Evolutionary conservation across 2,113 vertebrate species (phyloP), one percentile per base, ranked within the genome.

Genomic region (Nyctibius bracteatus): DNA sequence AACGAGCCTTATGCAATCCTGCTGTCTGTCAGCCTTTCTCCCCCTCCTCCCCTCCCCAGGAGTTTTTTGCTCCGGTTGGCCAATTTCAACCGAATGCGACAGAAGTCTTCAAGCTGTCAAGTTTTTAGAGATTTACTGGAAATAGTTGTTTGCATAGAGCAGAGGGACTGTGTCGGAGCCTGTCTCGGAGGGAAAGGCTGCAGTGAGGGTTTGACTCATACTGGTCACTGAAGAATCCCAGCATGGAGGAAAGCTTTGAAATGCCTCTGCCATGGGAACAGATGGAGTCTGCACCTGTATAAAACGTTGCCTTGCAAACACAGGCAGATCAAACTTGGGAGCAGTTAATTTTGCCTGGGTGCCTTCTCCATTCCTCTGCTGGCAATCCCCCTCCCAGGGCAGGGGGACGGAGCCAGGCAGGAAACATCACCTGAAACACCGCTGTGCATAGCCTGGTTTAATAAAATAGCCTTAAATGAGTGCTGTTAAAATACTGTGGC

Each of bases 1-100:
- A 92, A 97, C 85, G 0, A 77, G 95, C 81, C 85, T 95, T 95
- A 94, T 49, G 92, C 92, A 97, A 96, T 86, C 62, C 81, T 65
- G 79, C 88, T 96, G 84, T 81, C 95, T 95, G 78, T 93, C 92
- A 93, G 90, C 88, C 88, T 88, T 80, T 68, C 75, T 90, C 58
- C 58, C 33, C 17, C 81, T 81, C n/a, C 77, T 83, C 47, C 73
- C 59, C 24, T 51, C 39, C 19, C 49, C 41, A 43, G 41, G 80
- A 12, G 91, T 81, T 89, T 92, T 77, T 66, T 81, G 65, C 59
- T 81, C 84, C 75, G 74, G 49, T 90, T 90, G 92, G 88, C 86
- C 90, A 85, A 9, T 81, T 86, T 44, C 90, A 94, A 89, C 63
- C 66, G 51, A 79, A 94, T 49, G 27, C 1, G 1, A 78, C 90